These are phyloP conservation scores for Brachyhypopomus occidentalis DNA, from an alignment of 2,113 vertebrate genomes.

Conservation along the genomic window DNA sequence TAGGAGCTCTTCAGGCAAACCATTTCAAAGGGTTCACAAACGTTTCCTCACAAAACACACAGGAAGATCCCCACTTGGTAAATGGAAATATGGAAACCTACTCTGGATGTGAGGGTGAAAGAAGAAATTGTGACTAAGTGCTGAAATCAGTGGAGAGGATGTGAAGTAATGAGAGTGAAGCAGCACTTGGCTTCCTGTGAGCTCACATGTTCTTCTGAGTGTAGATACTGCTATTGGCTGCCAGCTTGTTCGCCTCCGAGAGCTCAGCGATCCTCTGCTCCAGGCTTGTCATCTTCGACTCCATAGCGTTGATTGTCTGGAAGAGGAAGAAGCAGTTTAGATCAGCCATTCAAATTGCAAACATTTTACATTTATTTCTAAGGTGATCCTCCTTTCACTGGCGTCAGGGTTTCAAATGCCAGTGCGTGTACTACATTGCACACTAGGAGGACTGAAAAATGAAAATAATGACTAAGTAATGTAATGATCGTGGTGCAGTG, in stretches of 20 bases:
- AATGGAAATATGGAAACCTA: not conserved
- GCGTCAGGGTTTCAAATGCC: not conserved
- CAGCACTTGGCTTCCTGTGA: constrained; percentile 4
- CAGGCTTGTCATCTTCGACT: constrained; percentile 95
- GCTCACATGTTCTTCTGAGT: constrained; percentile 99
- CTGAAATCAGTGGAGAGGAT: not conserved
- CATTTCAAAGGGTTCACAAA: too few relatives aligned
- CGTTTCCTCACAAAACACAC: too few relatives aligned
- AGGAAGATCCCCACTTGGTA: not conserved
- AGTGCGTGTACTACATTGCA: too few relatives aligned
- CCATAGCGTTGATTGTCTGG: constrained; percentile 98
- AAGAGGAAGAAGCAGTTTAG: not conserved
- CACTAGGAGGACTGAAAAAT: too few relatives aligned
- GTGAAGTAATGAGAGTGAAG: not conserved
- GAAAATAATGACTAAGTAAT: too few relatives aligned
- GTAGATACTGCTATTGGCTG: constrained; percentile 97
- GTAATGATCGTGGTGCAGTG: too few relatives aligned
- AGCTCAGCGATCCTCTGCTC: constrained; percentile 96
- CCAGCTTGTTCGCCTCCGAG: constrained; percentile 96
- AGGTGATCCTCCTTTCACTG: not conserved
- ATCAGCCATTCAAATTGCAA: not conserved
- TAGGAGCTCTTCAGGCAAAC: too few relatives aligned
- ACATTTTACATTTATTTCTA: not conserved
- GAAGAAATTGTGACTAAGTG: not conserved
- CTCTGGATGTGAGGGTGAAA: not conserved